Percentiles rank a stretch among this genome's conserved stretches.
Evolutionary conservation across 2,888 invertebrate genomes (phyloP).

Genomic region (Notodonta ziczac): DNA sequence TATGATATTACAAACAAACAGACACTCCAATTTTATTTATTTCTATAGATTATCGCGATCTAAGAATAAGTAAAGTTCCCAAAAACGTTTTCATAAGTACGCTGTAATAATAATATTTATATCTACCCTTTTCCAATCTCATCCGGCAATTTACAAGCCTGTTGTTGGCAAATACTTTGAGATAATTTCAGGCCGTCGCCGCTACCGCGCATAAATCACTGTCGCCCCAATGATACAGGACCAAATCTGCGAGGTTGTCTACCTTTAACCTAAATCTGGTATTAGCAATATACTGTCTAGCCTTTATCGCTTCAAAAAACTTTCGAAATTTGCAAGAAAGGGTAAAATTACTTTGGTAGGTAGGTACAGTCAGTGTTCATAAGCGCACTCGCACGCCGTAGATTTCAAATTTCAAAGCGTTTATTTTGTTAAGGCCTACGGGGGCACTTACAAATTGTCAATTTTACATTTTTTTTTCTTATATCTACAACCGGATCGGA

Average conservation of each 20-base stretch:
- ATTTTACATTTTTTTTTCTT: too few species aligned
- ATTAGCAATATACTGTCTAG: not conserved
- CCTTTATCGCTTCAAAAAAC: not conserved
- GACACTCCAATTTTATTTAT: too few species aligned
- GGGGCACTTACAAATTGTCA: too few species aligned
- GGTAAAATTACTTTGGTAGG: too few species aligned
- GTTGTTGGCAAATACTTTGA: conserved; percentile 17
- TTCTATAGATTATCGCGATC: too few species aligned
- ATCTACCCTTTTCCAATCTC: not conserved
- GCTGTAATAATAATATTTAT: not conserved
- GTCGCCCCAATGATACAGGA: conserved; percentile 37
- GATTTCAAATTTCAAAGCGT: too few species aligned
- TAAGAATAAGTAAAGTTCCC: not conserved
- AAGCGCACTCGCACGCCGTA: too few species aligned
- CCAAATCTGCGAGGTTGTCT: conserved; percentile 30
- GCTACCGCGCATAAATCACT: conserved; percentile 47
- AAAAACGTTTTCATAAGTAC: not conserved
- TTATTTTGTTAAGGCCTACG: too few species aligned
- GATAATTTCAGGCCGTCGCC: conserved; percentile 18
- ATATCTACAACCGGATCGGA: too few species aligned
- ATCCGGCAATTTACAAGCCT: conserved; percentile 1
- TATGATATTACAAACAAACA: too few species aligned
- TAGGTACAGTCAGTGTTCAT: too few species aligned
- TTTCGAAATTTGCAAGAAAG: not conserved
- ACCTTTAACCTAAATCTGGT: conserved; percentile 39